phyloP scores from a whole-genome alignment of 2,888 invertebrate species.

The Cryptosula pallasiana region DNA sequence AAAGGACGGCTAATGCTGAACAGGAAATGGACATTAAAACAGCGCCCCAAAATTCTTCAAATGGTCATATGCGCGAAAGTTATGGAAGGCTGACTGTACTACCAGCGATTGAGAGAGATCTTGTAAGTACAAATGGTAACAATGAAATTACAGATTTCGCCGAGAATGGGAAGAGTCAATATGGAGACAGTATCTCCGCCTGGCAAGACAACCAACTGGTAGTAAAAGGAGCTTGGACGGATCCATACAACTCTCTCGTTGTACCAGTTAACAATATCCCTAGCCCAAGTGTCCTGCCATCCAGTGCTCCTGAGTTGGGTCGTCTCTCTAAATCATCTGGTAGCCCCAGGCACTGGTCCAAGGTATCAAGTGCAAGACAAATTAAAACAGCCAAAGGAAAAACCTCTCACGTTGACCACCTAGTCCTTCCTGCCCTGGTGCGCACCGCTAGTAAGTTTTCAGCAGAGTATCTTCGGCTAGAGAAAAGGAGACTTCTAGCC shows the following conservation, averaged over 20 bases:
- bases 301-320: background rate
- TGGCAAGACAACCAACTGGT: background rate
- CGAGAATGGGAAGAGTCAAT: background rate
- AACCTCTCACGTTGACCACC: background rate
- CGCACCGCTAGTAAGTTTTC: background rate
- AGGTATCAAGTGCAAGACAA: no score
- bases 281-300: background rate
- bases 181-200: background rate
- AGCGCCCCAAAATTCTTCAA: no score
- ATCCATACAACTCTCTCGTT: background rate
- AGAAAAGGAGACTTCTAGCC: background rate
- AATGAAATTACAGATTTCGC: background rate
- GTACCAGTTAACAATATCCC: background rate
- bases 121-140: background rate
- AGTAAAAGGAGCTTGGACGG: background rate
- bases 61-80: no score
- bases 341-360: background rate
- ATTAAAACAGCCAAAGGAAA: background rate
- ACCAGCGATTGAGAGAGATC: background rate
- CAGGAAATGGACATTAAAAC: no score
- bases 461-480: background rate
- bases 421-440: background rate
- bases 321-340: background rate
- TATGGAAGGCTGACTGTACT: no score
- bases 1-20: no score